Percentiles rank a stretch among this genome's conserved stretches.
phyloP scores from a whole-genome alignment of 2,113 vertebrate species.

The Lagopus leucura region DNA sequence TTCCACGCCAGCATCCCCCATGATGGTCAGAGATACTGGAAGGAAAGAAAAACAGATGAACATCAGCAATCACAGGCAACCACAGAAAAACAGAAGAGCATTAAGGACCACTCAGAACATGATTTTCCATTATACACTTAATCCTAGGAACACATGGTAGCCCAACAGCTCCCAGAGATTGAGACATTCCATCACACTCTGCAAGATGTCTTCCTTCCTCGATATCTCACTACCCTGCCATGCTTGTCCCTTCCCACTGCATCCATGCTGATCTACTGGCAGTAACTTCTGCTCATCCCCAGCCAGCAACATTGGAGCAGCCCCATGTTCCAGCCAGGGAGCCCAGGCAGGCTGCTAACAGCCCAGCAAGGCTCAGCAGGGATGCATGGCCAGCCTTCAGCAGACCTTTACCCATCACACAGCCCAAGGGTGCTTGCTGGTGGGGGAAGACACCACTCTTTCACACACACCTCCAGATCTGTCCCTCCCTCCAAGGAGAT shows the following conservation, averaged over 20 bases:
- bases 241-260: neutral
- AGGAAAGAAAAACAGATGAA: neutral
- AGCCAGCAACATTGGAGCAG: neutral
- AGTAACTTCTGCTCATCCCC: neutral
- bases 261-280: neutral
- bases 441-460: neutral
- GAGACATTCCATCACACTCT: neutral
- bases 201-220: fast-evolving
- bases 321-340: neutral
- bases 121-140: fast-evolving
- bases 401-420: neutral
- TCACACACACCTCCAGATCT: neutral
- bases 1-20: slow-evolving; percentile 75
- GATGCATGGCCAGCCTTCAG: neutral
- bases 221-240: neutral
- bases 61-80: neutral
- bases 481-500: neutral
- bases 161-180: neutral
- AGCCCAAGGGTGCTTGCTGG: neutral
- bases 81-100: neutral
- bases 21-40: slow-evolving; percentile 50
- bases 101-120: fast-evolving
- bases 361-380: neutral
- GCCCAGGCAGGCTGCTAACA: neutral
- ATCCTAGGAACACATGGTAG: neutral